These are phyloP conservation scores for Erpetoichthys calabaricus DNA, from an alignment of 2,797 vertebrate species.

Conservation along the genomic window DNA sequence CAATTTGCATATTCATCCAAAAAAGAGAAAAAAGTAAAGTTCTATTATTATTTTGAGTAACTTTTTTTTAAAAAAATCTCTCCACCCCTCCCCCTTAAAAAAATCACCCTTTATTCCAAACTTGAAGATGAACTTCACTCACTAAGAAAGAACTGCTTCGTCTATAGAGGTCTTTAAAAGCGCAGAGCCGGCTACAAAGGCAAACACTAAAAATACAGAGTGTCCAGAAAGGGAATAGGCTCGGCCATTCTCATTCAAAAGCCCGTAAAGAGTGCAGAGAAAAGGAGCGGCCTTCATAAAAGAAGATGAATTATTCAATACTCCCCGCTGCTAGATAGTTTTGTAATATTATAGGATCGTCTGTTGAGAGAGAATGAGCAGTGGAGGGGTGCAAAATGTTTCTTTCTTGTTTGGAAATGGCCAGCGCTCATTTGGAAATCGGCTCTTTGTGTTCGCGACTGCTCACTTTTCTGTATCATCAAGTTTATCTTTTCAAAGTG, in stretches of 20 bases:
- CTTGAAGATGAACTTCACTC: conserved; percentile 78
- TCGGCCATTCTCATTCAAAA: conserved; percentile 64
- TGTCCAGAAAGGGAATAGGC: conserved; percentile 29
- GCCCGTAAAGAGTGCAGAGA: conserved; percentile 35
- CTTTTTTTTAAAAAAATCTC: no score
- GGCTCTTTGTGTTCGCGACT: conserved; percentile 25
- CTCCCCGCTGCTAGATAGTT: conserved; percentile 71
- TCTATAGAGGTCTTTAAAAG: conserved; percentile 53
- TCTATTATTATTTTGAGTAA: no score
- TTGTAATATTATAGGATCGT: conserved; percentile 63
- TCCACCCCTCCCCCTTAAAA: conserved; percentile 11
- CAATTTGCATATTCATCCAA: no score
- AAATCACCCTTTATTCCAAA: conserved; percentile 40
- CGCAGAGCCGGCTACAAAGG: conserved; percentile 55
- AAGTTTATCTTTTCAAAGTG: no score
- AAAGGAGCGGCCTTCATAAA: conserved; percentile 48
- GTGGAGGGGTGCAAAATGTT: conserved; percentile 59
- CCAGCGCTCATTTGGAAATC: conserved; percentile 36
- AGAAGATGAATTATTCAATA: conserved; percentile 64
- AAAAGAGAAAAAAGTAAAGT: no score
- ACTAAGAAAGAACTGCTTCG: conserved; percentile 41
- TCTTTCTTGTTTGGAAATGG: conserved; percentile 39
- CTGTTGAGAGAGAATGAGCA: conserved; percentile 42
- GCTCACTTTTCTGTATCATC: conserved; percentile 8
- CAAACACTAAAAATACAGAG: conserved; percentile 44